Evolutionary conservation across 2,888 invertebrate species (phyloP).

Genomic region (Digitonthophagus gazella): DNA sequence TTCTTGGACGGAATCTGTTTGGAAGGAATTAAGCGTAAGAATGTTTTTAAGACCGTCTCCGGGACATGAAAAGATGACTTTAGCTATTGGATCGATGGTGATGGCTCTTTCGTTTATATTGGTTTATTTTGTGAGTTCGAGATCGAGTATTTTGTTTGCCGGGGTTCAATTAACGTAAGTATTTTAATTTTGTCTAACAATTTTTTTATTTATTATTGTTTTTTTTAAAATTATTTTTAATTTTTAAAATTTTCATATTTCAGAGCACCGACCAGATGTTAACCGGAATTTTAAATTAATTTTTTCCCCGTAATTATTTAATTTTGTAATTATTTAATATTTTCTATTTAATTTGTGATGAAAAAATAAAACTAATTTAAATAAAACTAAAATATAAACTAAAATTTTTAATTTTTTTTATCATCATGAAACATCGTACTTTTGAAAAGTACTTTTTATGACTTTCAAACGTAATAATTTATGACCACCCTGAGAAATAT

Average conservation of each 20-base stretch:
- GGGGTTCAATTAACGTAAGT: constrained; percentile 25
- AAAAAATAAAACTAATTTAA: too few relatives aligned
- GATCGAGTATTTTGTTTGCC: constrained; percentile 53
- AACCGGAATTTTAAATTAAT: too few relatives aligned
- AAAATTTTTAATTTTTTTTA: too few relatives aligned
- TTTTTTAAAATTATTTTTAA: not conserved
- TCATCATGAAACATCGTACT: too few relatives aligned
- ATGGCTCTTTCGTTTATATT: constrained; percentile 54
- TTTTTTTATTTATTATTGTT: not conserved
- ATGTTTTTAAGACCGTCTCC: constrained; percentile 75
- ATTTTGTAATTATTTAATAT: too few relatives aligned
- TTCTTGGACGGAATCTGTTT: constrained; percentile 87
- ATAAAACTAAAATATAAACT: too few relatives aligned
- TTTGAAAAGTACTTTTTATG: too few relatives aligned
- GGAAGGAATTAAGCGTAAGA: constrained; percentile 70
- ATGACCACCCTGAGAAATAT: too few relatives aligned
- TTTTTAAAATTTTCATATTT: constrained; percentile 24
- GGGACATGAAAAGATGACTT: constrained; percentile 55
- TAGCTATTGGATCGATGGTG: constrained; percentile 55
- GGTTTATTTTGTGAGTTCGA: constrained; percentile 56
- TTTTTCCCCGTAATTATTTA: too few relatives aligned
- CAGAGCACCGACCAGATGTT: constrained; percentile 35
- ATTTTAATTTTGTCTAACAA: not conserved
- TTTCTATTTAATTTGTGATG: too few relatives aligned
- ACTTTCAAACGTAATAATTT: too few relatives aligned